phyloP scores from a whole-genome alignment of 2,113 vertebrate genomes.

The Leptodactylus fuscus region DNA sequence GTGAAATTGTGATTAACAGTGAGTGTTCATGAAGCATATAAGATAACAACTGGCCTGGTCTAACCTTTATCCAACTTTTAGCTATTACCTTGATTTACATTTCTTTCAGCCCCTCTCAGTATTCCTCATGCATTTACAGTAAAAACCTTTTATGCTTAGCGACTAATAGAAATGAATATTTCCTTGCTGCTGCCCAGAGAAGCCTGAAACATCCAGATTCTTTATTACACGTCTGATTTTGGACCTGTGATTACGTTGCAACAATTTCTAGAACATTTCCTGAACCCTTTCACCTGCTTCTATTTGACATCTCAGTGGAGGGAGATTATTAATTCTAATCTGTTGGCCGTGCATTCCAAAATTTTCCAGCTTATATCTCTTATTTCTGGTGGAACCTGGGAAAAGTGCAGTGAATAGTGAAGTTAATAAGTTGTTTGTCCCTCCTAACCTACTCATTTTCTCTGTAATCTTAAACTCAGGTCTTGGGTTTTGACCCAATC shows the following conservation, averaged over 20 bases:
- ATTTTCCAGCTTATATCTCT: not conserved
- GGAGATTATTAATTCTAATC: constrained; percentile 28
- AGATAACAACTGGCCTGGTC: constrained; percentile 12
- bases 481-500: not conserved
- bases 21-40: not conserved
- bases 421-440: not conserved
- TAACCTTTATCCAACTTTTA: constrained; percentile 24
- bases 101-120: constrained; percentile 24
- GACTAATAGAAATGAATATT: constrained; percentile 33
- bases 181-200: constrained; percentile 17
- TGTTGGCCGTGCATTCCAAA: not conserved
- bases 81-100: constrained; percentile 38
- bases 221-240: constrained; percentile 30
- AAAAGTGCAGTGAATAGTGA: not conserved
- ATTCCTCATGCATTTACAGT: constrained; percentile 33
- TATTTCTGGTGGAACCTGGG: not conserved
- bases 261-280: constrained; percentile 33
- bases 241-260: constrained; percentile 25
- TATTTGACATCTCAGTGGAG: constrained; percentile 40
- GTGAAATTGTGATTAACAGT: not conserved
- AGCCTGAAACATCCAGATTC: not conserved
- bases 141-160: constrained; percentile 20
- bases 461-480: not conserved
- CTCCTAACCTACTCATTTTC: constrained; percentile 2
- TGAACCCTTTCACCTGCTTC: constrained; percentile 22